These are phyloP conservation scores for Cataglyphis cursor DNA, from an alignment of 2,888 invertebrate species.

Conservation along the genomic window DNA sequence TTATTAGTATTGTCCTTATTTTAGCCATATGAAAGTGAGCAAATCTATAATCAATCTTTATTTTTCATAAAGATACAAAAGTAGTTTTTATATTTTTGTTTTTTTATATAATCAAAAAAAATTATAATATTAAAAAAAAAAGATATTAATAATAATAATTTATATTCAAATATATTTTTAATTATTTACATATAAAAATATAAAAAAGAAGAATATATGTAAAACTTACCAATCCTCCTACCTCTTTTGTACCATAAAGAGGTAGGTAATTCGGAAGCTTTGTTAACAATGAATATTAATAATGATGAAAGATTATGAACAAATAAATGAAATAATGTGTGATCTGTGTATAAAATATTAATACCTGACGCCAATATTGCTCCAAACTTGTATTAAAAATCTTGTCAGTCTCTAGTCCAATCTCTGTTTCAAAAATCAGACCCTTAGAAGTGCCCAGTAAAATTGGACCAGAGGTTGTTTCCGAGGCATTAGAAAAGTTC, in stretches of 20 bases:
- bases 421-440: constrained; percentile 95
- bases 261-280: constrained; percentile 93
- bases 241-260: constrained; percentile 91
- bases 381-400: constrained; percentile 92
- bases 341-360: constrained; percentile 29
- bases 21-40: constrained; percentile 25
- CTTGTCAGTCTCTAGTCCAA: constrained; percentile 93
- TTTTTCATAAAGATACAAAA: not conserved
- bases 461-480: constrained; percentile 93
- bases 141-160: constrained; percentile 7
- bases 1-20: constrained; percentile 1
- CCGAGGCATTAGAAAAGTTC: constrained; percentile 92
- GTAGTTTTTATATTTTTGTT: not conserved
- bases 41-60: constrained; percentile 33
- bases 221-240: constrained; percentile 91
- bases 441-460: constrained; percentile 96
- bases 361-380: constrained; percentile 95
- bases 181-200: constrained; percentile 5
- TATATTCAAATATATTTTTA: constrained; percentile 26
- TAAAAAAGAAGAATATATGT: constrained; percentile 27
- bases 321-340: constrained; percentile 36
- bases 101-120: not conserved
- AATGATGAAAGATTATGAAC: constrained; percentile 28
- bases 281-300: constrained; percentile 62
- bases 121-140: not conserved